These are phyloP conservation scores for Liasis olivaceus DNA, from an alignment of 2,797 vertebrate genomes.

Conservation along the genomic window DNA sequence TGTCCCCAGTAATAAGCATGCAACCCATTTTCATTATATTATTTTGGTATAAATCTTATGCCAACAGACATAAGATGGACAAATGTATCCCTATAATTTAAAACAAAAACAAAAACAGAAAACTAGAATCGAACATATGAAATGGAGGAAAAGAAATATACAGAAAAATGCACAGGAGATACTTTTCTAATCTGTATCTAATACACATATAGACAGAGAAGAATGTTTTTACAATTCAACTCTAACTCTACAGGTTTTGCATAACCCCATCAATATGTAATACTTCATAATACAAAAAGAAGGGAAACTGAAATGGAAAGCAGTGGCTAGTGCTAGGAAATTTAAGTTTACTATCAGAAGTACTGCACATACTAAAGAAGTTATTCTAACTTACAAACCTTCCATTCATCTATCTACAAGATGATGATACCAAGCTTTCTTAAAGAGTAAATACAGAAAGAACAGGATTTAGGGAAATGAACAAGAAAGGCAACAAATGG, in stretches of 20 bases:
- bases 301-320: not conserved
- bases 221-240: not conserved
- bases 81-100: not conserved
- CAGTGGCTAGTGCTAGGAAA: not conserved
- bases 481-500: not conserved
- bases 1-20: not conserved
- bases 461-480: not conserved
- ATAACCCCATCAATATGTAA: not conserved
- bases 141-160: not conserved
- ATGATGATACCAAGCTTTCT: not conserved
- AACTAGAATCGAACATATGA: not conserved
- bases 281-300: not conserved
- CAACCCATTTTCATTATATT: not conserved
- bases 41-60: not conserved
- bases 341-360: not conserved
- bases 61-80: not conserved
- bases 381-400: not conserved
- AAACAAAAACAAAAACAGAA: conserved; percentile 17
- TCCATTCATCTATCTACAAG: not conserved
- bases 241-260: not conserved
- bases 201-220: not conserved
- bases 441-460: not conserved
- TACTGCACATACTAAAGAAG: not conserved
- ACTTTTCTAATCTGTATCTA: not conserved
- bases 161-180: not conserved